These are phyloP conservation scores for Schlechtendalia chinensis DNA, from an alignment of 1,140 invertebrate species.

Conservation along the genomic window DNA sequence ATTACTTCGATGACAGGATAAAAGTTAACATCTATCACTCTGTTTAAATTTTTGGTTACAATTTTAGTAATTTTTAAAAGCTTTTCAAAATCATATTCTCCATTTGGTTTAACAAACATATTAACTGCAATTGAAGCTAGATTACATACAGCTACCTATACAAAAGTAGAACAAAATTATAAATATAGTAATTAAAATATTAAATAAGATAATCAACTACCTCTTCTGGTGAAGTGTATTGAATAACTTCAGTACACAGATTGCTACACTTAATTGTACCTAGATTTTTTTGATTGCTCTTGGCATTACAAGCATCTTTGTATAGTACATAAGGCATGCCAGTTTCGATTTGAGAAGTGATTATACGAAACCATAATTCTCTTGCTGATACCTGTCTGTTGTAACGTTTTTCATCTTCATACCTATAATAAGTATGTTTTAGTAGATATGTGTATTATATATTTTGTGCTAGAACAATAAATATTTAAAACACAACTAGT, in stretches of 20 bases:
- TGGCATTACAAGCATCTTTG: conserved; percentile 95
- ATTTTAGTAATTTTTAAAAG: conserved; percentile 86
- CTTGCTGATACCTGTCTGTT: conserved; percentile 80
- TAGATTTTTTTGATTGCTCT: conserved; percentile 97
- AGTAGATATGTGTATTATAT: background rate
- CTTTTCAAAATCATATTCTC: conserved; percentile 85
- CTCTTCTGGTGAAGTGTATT: conserved; percentile 90
- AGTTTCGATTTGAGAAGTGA: conserved; percentile 96
- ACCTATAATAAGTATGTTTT: conserved; percentile 59
- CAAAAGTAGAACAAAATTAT: conserved; percentile 51
- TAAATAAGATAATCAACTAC: conserved; percentile 55
- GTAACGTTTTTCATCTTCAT: conserved; percentile 80
- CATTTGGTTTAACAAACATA: conserved; percentile 81
- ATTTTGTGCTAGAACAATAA: too few species aligned
- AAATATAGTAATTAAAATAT: background rate
- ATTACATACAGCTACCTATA: conserved; percentile 91
- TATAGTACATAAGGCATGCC: conserved; percentile 98
- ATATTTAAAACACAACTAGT: too few species aligned
- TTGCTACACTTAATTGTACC: conserved; percentile 99
- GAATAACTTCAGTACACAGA: conserved; percentile 95
- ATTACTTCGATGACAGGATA: conserved; percentile 89
- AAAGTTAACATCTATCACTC: conserved; percentile 95
- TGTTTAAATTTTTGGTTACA: conserved; percentile 91
- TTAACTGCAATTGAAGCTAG: conserved; percentile 97
- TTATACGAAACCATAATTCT: conserved; percentile 89